Conservation (phyloP, 2,888 invertebrate species). For the Cinara cedri region DNA sequence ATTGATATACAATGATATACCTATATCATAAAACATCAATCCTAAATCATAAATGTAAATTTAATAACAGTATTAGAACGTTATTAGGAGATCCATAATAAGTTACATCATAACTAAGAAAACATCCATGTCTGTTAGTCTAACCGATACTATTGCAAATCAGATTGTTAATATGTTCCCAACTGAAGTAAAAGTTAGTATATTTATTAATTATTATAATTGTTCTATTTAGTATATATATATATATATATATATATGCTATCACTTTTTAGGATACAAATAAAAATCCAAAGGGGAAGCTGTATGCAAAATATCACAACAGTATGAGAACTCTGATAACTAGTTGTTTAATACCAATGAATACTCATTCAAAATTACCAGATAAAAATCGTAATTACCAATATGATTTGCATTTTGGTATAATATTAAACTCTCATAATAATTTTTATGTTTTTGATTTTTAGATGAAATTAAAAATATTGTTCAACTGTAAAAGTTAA, state of each 20-base stretch:
- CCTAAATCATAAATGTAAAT: slow-evolving; percentile 3
- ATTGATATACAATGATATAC: not conserved
- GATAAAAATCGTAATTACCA: not conserved
- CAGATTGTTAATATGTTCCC: not conserved
- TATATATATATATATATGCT: no score
- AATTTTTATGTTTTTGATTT: no score
- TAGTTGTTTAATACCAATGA: slow-evolving; percentile 5
- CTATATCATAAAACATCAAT: slow-evolving; percentile 28
- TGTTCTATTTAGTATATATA: no score
- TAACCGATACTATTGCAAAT: not conserved
- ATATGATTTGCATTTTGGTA: not conserved
- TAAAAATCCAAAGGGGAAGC: slow-evolving; percentile 6
- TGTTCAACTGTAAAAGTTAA: no score
- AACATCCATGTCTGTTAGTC: slow-evolving; percentile 7
- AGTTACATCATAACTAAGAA: slow-evolving; percentile 6
- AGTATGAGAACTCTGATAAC: not conserved
- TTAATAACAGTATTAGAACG: slow-evolving; percentile 12
- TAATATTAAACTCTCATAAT: not conserved
- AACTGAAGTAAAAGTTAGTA: slow-evolving; percentile 27
- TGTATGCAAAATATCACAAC: slow-evolving; percentile 23
- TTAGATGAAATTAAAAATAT: no score
- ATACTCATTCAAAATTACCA: not conserved
- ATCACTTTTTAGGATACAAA: slow-evolving; percentile 29
- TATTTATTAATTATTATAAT: not conserved
- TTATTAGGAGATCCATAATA: not conserved